Conservation (phyloP, 2,888 invertebrate species). For the Zygogramma bicolorata region DNA sequence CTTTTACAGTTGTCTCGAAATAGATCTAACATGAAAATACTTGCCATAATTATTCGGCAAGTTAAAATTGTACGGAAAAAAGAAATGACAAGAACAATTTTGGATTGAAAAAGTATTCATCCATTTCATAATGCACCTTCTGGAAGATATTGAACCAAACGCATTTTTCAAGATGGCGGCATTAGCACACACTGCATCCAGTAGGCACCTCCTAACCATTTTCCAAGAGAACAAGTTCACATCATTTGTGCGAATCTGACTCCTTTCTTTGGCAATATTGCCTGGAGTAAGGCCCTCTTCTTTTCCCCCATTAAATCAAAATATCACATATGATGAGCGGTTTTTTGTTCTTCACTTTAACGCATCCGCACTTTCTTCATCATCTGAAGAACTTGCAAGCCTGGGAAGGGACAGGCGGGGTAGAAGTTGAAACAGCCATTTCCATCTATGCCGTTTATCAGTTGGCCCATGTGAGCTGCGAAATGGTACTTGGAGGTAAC, state of each 20-base stretch:
- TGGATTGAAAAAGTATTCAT: no score
- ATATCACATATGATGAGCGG: constrained; percentile 6
- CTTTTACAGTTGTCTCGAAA: no score
- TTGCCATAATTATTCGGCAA: no score
- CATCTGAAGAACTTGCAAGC: constrained; percentile 73
- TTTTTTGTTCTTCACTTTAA: constrained; percentile 33
- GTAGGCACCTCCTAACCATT: no score
- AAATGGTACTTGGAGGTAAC: constrained; percentile 75
- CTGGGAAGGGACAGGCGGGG: constrained; percentile 75
- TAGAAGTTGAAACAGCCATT: constrained; percentile 78
- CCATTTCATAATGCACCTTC: no score
- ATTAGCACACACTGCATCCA: no score
- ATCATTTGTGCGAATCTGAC: background rate
- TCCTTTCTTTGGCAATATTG: background rate
- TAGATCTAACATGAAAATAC: no score
- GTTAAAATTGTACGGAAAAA: no score
- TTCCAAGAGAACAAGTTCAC: no score
- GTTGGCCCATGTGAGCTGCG: constrained; percentile 78
- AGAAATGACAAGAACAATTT: no score
- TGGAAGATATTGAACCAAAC: no score
- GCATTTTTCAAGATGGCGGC: no score
- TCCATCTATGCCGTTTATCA: constrained; percentile 75
- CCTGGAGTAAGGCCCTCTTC: background rate
- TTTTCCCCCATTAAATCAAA: background rate
- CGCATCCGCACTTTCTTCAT: constrained; percentile 72